phyloP scores from a whole-genome alignment of 2,888 invertebrate species.

The Ferdinandea cuprea region DNA sequence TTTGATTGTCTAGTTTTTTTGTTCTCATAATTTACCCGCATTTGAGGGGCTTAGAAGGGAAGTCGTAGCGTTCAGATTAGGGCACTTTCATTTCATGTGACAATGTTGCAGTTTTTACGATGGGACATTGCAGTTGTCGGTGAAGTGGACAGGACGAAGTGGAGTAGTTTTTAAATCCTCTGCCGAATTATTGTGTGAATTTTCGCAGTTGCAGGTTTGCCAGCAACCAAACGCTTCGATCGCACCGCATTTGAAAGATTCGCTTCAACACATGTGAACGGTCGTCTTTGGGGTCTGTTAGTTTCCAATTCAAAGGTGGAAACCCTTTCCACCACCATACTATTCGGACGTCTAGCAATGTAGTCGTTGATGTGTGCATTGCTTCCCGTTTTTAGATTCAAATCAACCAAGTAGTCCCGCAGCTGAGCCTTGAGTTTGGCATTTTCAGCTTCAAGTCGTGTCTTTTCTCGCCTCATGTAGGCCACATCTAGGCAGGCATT shows the following conservation, averaged over 20 bases:
- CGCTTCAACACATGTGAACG: slow-evolving; percentile 86
- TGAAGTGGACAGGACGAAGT: no score
- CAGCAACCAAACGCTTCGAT: slow-evolving; percentile 77
- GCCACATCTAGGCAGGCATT: slow-evolving; percentile 84
- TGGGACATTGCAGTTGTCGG: background rate
- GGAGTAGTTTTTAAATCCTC: slow-evolving; percentile 17
- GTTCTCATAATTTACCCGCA: background rate
- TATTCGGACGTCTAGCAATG: slow-evolving; percentile 80
- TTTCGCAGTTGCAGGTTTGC: slow-evolving; percentile 78
- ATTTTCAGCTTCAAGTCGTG: slow-evolving; percentile 85
- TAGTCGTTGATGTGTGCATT: slow-evolving; percentile 80
- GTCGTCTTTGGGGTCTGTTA: slow-evolving; percentile 79
- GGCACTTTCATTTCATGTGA: no score
- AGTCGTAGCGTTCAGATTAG: no score
- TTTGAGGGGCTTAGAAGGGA: no score
- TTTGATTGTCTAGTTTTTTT: slow-evolving; percentile 20
- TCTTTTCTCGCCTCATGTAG: slow-evolving; percentile 82
- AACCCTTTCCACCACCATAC: slow-evolving; percentile 82
- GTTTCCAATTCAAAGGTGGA: slow-evolving; percentile 78
- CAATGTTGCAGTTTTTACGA: background rate
- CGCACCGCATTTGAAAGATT: slow-evolving; percentile 85
- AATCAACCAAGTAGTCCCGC: slow-evolving; percentile 85
- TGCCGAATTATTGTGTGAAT: slow-evolving; percentile 75
- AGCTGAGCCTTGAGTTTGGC: slow-evolving; percentile 85
- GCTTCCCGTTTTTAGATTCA: slow-evolving; percentile 84